These are phyloP conservation scores for Leptodactylus fuscus DNA, from an alignment of 2,113 vertebrate species.

Conservation along the genomic window DNA sequence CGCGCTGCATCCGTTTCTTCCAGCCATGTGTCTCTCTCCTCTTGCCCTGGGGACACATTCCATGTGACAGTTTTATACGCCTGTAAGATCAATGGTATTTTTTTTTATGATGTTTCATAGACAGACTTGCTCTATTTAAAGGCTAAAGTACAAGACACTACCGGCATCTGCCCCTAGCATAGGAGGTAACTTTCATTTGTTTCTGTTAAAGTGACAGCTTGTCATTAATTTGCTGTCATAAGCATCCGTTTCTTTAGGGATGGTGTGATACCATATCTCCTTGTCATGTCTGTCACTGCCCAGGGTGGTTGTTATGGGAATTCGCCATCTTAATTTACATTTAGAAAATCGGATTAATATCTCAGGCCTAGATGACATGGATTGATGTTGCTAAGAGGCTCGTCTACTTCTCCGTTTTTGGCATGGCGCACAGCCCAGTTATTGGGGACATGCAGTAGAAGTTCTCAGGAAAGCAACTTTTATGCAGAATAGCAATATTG, in stretches of 20 bases:
- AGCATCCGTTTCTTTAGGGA: background rate
- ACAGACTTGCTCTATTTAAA: slow-evolving; percentile 48
- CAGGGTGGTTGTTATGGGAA: background rate
- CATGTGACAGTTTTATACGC: slow-evolving; percentile 69
- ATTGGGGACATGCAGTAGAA: background rate
- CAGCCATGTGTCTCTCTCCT: slow-evolving; percentile 67
- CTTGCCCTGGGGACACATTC: slow-evolving; percentile 66
- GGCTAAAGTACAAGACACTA: slow-evolving; percentile 30
- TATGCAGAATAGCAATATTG: too few relatives aligned
- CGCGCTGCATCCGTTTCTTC: slow-evolving; percentile 62
- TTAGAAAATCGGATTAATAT: background rate
- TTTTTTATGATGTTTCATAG: slow-evolving; percentile 64
- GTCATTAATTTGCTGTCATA: background rate
- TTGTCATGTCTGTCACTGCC: background rate
- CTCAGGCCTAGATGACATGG: background rate
- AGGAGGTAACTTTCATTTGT: slow-evolving; percentile 13
- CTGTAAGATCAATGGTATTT: slow-evolving; percentile 68
- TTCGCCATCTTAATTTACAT: background rate
- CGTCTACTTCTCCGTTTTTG: background rate
- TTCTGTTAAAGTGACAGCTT: slow-evolving; percentile 32
- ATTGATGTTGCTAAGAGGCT: background rate
- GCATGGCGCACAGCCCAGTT: background rate
- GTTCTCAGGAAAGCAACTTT: too few relatives aligned
- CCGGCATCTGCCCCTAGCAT: slow-evolving; percentile 4
- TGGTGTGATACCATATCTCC: background rate